phyloP scores from a whole-genome alignment of 1,140 invertebrate species.

The Metopolophium dirhodum region DNA sequence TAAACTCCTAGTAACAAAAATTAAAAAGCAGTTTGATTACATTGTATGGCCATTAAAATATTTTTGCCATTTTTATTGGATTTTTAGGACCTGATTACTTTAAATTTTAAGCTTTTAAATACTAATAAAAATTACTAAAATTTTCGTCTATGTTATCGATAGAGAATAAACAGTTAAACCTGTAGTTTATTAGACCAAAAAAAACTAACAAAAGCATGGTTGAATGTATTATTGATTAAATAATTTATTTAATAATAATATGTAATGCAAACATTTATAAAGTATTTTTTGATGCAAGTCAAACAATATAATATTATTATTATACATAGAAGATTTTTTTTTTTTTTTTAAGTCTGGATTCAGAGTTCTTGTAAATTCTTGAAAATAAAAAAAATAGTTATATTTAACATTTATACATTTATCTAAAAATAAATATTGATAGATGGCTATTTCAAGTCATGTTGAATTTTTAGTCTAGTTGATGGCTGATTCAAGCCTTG shows the following conservation, averaged over 20 bases:
- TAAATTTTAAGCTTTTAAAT: no score
- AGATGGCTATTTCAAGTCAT: neutral
- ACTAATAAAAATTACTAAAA: no score
- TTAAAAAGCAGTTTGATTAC: no score
- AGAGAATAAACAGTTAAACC: neutral
- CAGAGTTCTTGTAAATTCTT: no score
- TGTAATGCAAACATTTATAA: neutral
- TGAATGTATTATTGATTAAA: neutral
- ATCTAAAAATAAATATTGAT: neutral
- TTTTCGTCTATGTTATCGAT: neutral
- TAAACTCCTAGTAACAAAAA: no score
- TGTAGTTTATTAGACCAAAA: neutral
- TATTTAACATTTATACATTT: neutral
- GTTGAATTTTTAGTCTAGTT: constrained; percentile 18
- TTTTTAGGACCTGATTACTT: no score
- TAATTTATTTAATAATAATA: neutral
- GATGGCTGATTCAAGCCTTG: constrained; percentile 29
- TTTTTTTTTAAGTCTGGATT: neutral
- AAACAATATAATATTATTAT: neutral
- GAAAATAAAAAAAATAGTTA: no score
- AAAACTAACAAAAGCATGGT: neutral
- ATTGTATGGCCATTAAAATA: no score
- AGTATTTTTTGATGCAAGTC: neutral
- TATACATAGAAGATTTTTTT: neutral
- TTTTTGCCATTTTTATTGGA: no score